These are phyloP conservation scores for Tyrophagus putrescentiae DNA, from an alignment of 1,140 invertebrate genomes.

Conservation along the genomic window DNA sequence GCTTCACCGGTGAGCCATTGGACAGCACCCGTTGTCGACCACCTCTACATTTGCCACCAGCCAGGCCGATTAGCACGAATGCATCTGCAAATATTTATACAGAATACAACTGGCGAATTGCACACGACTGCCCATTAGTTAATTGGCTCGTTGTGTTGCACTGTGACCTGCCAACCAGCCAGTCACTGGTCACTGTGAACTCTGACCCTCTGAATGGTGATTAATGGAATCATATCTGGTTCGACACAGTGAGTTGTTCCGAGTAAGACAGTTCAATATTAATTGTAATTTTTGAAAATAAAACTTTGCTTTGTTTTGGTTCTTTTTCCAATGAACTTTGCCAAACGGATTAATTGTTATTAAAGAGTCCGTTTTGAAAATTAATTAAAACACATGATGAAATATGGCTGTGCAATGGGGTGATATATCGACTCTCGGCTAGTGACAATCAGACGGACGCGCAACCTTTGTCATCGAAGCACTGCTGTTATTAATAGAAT, in stretches of 20 bases:
- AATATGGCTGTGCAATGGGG: background rate
- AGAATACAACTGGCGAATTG: background rate
- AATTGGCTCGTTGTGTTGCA: no score
- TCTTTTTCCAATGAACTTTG: background rate
- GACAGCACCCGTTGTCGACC: no score
- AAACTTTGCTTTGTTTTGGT: background rate
- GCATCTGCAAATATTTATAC: constrained; percentile 9
- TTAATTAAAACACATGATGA: constrained; percentile 11
- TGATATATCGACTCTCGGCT: constrained; percentile 3
- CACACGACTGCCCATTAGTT: no score
- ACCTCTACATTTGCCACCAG: no score
- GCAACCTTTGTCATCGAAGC: background rate
- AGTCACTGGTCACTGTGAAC: no score
- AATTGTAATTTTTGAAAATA: background rate
- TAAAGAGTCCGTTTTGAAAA: constrained; percentile 6
- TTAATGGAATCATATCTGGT: constrained; percentile 2
- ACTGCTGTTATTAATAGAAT: background rate
- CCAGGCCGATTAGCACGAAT: constrained; percentile 14
- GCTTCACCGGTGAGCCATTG: background rate
- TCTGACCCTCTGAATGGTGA: background rate
- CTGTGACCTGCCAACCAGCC: background rate
- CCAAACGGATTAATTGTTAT: constrained; percentile 15
- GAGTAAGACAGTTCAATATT: background rate
- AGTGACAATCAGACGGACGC: background rate
- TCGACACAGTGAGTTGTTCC: background rate